These are phyloP conservation scores for Cryptophagus acutangulus DNA, from an alignment of 2,888 invertebrate species.

Conservation along the genomic window DNA sequence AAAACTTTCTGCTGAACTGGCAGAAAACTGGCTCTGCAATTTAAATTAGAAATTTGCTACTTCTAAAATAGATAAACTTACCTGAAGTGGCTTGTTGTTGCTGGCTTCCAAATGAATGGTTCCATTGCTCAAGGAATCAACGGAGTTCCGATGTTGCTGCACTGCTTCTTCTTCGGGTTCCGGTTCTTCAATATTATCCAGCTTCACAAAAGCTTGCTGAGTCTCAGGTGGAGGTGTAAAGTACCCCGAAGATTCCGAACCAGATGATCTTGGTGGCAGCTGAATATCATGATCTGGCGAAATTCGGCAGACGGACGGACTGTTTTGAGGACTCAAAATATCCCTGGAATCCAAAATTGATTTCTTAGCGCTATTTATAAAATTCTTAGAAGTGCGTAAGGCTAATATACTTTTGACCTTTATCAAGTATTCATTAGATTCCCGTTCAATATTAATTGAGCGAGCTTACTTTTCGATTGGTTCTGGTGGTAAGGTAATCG, in stretches of 20 bases:
- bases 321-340: slow-evolving; percentile 12
- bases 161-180: slow-evolving; percentile 17
- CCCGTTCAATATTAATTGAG: slow-evolving; percentile 3
- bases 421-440: slow-evolving; percentile 1
- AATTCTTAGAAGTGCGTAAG: slow-evolving; percentile 4
- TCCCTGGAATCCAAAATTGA: not conserved
- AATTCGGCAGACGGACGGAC: slow-evolving; percentile 22
- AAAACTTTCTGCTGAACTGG: slow-evolving; percentile 18
- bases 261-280: slow-evolving; percentile 36
- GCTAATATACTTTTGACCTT: slow-evolving; percentile 8
- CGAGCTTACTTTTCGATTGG: slow-evolving; percentile 17
- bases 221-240: slow-evolving; percentile 44
- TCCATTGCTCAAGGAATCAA: not conserved
- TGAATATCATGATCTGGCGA: slow-evolving; percentile 20
- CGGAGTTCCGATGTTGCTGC: not conserved
- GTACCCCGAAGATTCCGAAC: slow-evolving; percentile 47
- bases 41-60: not conserved
- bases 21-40: slow-evolving; percentile 7
- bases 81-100: no score
- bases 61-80: not conserved
- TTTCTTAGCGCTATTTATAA: no score
- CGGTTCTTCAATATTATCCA: slow-evolving; percentile 26
- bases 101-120: no score
- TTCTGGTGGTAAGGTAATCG: slow-evolving; percentile 36
- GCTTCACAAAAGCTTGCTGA: slow-evolving; percentile 33